Base-by-base conservation (phyloP, 2,113 vertebrate genomes). In the Rafetus swinhoei region DNA sequence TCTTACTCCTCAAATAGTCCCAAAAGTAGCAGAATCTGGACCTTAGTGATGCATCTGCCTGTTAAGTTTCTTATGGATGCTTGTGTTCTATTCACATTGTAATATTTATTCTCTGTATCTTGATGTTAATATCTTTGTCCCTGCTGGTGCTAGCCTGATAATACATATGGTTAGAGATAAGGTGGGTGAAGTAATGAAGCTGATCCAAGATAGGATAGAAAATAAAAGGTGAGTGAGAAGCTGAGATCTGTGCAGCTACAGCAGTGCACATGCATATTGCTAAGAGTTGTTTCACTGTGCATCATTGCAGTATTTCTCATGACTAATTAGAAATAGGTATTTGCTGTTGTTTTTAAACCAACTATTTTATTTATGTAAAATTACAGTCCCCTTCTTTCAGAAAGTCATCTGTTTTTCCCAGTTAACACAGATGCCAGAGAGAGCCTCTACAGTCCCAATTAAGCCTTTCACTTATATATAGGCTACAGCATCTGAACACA, bases 381-480 rank as follows among this genome's bases (percentile, higher is more conserved):
- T 13, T 50, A 77, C 12, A 25, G 4, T 25, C 39, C 74, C 39
- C 12, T 50, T 50, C 39, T 50, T 77, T 39, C 21, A 50, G 21
- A 24, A 50, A n/a, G 62, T 35, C 32, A 76, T 74, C n/a, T 39
- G 12, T 27, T 45, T 76, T 50, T 29, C 50, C 21, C 22, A 54
- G 9, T 18, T 65, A 10, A 29, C 32, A 45, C 69, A 62, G 84
- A 90, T 93, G 21, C 83, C 53, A 85, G 90, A 91, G 95, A 94
- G 96, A 69, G 69, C 82, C 3, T 59, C 5, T 85, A 59, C 86
- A n/a, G 54, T 8, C 13, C 0, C 35, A 57, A 62, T 15, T 0
- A 62, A 79, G 53, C 56, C 1, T 6, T 29, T 45, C 16, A 35
- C 52, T 29, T 24, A 9, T 7, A 57, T 79, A 50, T 54, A 15